Evolutionary conservation across 2,888 invertebrate species (phyloP).

Genomic region (Hirtodrosophila alboralis): DNA sequence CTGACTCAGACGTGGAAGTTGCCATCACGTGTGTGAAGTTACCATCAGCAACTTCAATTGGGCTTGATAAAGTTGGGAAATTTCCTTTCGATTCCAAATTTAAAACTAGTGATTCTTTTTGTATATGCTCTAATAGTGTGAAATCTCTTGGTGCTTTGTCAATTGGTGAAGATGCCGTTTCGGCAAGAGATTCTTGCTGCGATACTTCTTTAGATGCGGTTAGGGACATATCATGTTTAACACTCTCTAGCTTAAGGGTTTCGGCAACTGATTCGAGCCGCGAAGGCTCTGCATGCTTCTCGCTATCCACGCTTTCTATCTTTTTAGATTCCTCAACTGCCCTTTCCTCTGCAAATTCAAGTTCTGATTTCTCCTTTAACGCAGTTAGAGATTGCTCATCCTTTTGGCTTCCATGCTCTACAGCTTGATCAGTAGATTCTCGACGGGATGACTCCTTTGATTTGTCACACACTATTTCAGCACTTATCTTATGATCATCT

Average conservation of each 20-base stretch:
- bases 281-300: neutral
- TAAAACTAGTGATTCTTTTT: conserved; percentile 22
- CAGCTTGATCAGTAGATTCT: conserved; percentile 6
- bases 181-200: conserved; percentile 44
- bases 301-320: too few relatives aligned
- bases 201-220: conserved; percentile 47
- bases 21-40: conserved; percentile 37
- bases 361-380: too few relatives aligned
- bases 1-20: conserved; percentile 5
- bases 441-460: conserved; percentile 8
- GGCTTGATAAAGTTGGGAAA: conserved; percentile 59
- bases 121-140: conserved; percentile 16
- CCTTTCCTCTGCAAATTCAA: too few relatives aligned
- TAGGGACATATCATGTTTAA: conserved; percentile 35
- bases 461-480: too few relatives aligned
- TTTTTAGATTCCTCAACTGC: too few relatives aligned
- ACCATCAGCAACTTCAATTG: conserved; percentile 65
- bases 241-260: conserved; percentile 1
- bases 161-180: conserved; percentile 46
- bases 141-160: conserved; percentile 40
- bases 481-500: conserved; percentile 2
- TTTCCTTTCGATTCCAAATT: conserved; percentile 12
- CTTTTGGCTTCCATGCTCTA: too few relatives aligned
- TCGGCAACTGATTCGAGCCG: conserved; percentile 19
- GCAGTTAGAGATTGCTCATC: too few relatives aligned